Evolutionary conservation across 2,888 invertebrate genomes (phyloP), one percentile per base, ranked within the genome.

Genomic region (Eumacrocentrus americanus): DNA sequence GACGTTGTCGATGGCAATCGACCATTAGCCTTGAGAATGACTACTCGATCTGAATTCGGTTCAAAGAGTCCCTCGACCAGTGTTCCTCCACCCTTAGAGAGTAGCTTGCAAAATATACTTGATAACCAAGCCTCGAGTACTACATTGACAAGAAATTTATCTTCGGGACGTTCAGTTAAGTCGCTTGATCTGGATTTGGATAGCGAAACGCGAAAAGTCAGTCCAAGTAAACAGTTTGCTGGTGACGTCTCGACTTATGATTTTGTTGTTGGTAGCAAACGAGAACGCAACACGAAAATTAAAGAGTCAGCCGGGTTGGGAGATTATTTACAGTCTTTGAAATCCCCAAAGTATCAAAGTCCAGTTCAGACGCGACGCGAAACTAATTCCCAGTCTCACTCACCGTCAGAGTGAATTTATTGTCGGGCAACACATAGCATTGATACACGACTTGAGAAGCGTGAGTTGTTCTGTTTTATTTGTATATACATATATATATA

Each of bases 301-400:
- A 48, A 44, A 46, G 57, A 67, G 53, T 67, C 67, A 11, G 69
- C 65, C 25, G 77, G 76, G 44, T 62, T 78, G 34, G 69, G 70
- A 44, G 76, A 78, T 57, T 78, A 78, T 57, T 65, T 78, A 53
- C 65, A 72, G 52, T 76, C 73, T 40, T 57, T 75, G 12, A 68
- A 68, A 9, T 62, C 65, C 0, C 61, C 72, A 9, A 66, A 63
- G 20, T 52, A 59, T 34, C 64, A 54, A 4, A 68, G 44, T 59
- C 40, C 61, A 16, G 18, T 51, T 54, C 29, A 59, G 65, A 35
- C 7, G 47, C 16, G 59, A 62, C 34, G 61, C 46, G 12, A 67
- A 61, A 35, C 63, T 16, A 50, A 51, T 60, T 59, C 61, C 37
- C 55, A 58, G 57, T 52, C 59, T 34, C 52, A 57, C 7, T 46